phyloP scores from a whole-genome alignment of 2,888 invertebrate genomes.

The Glaucopsyche alexis region DNA sequence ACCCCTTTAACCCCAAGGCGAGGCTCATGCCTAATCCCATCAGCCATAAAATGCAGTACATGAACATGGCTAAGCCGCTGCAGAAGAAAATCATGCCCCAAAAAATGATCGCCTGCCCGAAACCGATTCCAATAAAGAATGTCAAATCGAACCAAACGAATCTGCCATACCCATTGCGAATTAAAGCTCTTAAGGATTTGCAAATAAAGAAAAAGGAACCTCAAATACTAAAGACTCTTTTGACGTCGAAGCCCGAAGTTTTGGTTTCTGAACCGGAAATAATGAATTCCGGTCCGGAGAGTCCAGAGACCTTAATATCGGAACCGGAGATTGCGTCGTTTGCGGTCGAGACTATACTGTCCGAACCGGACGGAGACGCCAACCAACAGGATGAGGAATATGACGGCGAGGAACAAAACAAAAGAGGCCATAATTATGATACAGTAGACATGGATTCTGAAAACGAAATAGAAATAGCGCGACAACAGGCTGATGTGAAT shows the following conservation, averaged over 20 bases:
- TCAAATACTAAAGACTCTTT: constrained; percentile 73
- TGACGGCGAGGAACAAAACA: constrained; percentile 52
- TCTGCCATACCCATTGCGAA: constrained; percentile 71
- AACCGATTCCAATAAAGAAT: constrained; percentile 65
- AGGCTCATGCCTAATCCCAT: constrained; percentile 74
- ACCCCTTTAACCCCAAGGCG: constrained; percentile 75
- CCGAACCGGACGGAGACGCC: constrained; percentile 68
- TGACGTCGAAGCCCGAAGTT: constrained; percentile 72
- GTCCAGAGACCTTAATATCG: constrained; percentile 74
- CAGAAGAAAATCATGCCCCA: constrained; percentile 57
- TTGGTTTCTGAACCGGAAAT: constrained; percentile 74
- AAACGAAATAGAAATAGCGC: constrained; percentile 73
- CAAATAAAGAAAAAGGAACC: constrained; percentile 76
- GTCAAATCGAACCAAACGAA: constrained; percentile 59
- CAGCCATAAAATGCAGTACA: constrained; percentile 68
- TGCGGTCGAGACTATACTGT: constrained; percentile 73
- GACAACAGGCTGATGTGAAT: constrained; percentile 52
- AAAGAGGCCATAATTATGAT: constrained; percentile 65
- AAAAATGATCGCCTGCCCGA: constrained; percentile 57
- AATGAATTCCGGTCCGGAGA: constrained; percentile 73
- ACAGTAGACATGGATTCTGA: constrained; percentile 76
- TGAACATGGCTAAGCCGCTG: constrained; percentile 57
- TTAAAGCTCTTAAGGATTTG: constrained; percentile 74
- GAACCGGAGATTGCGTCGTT: constrained; percentile 76
- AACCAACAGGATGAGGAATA: constrained; percentile 48